These are phyloP conservation scores for Micronisus gabar DNA, from an alignment of 2,113 vertebrate genomes.

Conservation along the genomic window DNA sequence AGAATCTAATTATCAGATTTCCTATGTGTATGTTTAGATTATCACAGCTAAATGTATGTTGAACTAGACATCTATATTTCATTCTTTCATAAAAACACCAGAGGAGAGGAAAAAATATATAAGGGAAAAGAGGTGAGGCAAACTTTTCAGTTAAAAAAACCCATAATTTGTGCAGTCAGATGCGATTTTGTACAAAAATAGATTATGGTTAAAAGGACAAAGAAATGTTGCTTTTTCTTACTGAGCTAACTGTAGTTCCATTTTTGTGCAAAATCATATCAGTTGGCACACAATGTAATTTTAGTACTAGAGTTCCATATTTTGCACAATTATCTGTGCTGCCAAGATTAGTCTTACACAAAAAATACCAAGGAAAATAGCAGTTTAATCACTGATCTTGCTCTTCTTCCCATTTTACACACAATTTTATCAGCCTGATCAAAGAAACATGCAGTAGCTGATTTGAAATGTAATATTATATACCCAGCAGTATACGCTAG, in stretches of 20 bases:
- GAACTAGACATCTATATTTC: background rate
- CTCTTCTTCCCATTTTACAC: constrained; percentile 26
- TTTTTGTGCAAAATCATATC: constrained; percentile 19
- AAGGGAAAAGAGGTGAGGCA: background rate
- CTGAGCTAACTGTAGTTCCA: background rate
- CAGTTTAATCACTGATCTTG: constrained; percentile 26
- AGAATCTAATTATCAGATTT: background rate
- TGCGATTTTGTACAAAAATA: background rate
- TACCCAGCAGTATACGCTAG: background rate
- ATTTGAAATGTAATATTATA: background rate
- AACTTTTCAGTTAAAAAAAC: background rate
- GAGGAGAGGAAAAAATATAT: background rate
- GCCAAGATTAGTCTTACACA: background rate
- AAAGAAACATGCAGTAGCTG: background rate
- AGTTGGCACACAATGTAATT: background rate
- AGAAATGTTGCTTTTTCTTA: background rate
- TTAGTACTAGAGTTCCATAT: background rate
- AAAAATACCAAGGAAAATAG: background rate
- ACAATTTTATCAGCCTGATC: background rate
- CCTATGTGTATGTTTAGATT: background rate
- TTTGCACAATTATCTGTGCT: background rate
- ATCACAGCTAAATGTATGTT: background rate
- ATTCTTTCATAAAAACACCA: background rate
- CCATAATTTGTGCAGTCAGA: background rate
- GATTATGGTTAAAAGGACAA: background rate